Percentiles rank a stretch among this genome's conserved stretches.
These are phyloP conservation scores for Flabesymbios commensalis DNA, from an alignment of 2,888 invertebrate genomes.

Conservation along the genomic window DNA sequence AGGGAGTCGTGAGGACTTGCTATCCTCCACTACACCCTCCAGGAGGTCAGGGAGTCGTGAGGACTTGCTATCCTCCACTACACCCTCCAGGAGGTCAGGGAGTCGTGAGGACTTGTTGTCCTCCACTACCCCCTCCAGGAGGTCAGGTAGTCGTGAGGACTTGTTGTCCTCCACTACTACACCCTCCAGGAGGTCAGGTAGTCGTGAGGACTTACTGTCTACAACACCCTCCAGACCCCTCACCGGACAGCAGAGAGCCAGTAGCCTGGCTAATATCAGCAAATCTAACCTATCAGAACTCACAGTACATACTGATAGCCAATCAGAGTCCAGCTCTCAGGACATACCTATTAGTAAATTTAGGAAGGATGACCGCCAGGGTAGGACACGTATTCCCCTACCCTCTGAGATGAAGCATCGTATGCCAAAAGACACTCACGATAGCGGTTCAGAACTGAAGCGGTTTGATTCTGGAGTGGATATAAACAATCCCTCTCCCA, in stretches of 20 bases:
- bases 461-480: constrained; percentile 38
- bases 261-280: no score
- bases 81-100: no score
- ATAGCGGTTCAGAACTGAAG: constrained; percentile 16
- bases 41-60: background rate
- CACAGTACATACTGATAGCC: no score
- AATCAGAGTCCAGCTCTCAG: no score
- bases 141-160: background rate
- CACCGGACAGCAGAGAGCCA: no score
- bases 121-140: no score
- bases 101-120: constrained; percentile 1
- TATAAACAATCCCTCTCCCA: constrained; percentile 19
- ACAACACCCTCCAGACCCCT: no score
- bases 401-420: background rate
- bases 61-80: no score
- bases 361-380: background rate
- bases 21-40: no score
- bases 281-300: no score
- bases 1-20: background rate
- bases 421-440: background rate
- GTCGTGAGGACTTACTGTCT: background rate
- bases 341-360: background rate
- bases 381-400: background rate
- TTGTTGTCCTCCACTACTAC: no score
- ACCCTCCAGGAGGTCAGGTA: no score